A percentile compares a stretch with the other conserved stretches of the same genome.
These are phyloP conservation scores for Drosophila rellima DNA, from an alignment of 2,888 invertebrate genomes.

Conservation along the genomic window DNA sequence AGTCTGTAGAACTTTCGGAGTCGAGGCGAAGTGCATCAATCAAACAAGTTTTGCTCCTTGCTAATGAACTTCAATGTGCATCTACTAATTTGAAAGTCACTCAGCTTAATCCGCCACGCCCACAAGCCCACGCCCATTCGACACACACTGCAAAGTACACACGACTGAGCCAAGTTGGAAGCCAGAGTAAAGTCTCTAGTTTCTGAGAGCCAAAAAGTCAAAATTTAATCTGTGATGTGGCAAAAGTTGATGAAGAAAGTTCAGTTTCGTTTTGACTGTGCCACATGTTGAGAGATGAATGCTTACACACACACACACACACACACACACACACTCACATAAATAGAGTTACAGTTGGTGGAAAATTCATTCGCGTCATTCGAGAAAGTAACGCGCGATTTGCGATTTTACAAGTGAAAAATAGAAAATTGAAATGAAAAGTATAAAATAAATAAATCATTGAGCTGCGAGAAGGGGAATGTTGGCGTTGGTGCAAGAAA, in stretches of 20 bases:
- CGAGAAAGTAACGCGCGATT: constrained; percentile 68
- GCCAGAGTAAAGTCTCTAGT: constrained; percentile 46
- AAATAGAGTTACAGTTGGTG: constrained; percentile 11
- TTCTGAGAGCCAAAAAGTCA: constrained; percentile 72
- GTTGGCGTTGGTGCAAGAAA: constrained; percentile 62
- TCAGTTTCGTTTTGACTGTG: constrained; percentile 53
- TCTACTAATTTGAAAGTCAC: constrained; percentile 79
- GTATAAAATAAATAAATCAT: constrained; percentile 69
- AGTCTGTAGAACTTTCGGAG: constrained; percentile 32
- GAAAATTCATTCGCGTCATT: constrained; percentile 56
- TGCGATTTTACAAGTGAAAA: constrained; percentile 22
- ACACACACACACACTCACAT: constrained; percentile 28
- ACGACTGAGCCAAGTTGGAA: constrained; percentile 28
- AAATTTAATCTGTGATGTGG: constrained; percentile 81
- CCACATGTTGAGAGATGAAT: constrained; percentile 67
- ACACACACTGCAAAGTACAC: constrained; percentile 3
- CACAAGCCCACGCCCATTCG: constrained; percentile 29
- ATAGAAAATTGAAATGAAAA: constrained; percentile 9
- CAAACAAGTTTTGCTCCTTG: constrained; percentile 68
- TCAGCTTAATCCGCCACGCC: constrained; percentile 69
- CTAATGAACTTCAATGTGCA: constrained; percentile 74
- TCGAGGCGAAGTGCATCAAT: constrained; percentile 62
- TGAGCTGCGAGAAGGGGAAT: constrained; percentile 39
- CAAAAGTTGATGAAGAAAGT: constrained; percentile 79
- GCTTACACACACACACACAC: constrained; percentile 32